These are phyloP conservation scores for Gisinianus flammeolus DNA, from an alignment of 2,888 invertebrate genomes.

Conservation along the genomic window DNA sequence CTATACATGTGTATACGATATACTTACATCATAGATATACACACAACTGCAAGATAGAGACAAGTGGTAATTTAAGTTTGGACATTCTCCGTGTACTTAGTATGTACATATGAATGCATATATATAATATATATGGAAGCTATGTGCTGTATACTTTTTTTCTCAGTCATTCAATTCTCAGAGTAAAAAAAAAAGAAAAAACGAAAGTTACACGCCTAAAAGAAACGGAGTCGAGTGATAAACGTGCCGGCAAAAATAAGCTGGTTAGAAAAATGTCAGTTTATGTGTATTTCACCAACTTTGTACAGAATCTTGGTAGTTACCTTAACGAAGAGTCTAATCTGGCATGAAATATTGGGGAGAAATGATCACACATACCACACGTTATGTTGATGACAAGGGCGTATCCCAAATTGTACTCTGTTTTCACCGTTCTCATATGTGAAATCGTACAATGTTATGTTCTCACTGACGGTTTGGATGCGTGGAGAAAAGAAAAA, in stretches of 20 bases:
- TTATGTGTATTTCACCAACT: slow-evolving; percentile 19
- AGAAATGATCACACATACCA: slow-evolving; percentile 20
- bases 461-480: slow-evolving; percentile 17
- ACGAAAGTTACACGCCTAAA: no score
- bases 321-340: slow-evolving; percentile 24
- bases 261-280: slow-evolving; percentile 32
- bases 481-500: slow-evolving; percentile 1
- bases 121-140: no score
- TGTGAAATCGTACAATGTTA: slow-evolving; percentile 20
- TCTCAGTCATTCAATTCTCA: slow-evolving; percentile 5
- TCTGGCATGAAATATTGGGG: slow-evolving; percentile 34
- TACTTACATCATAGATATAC: no score
- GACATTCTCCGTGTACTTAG: slow-evolving; percentile 1
- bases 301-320: slow-evolving; percentile 16
- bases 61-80: slow-evolving; percentile 19
- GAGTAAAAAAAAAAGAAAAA: slow-evolving; percentile 3
- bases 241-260: slow-evolving; percentile 25
- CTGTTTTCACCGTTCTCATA: slow-evolving; percentile 7
- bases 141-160: no score
- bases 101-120: no score
- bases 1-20: no score
- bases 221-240: no score
- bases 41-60: no score
- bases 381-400: slow-evolving; percentile 43
- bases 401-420: slow-evolving; percentile 36